Percentiles rank a stretch among this genome's conserved stretches.
phyloP scores from a whole-genome alignment of 2,113 vertebrate genomes.

The Notothenia rossii region DNA sequence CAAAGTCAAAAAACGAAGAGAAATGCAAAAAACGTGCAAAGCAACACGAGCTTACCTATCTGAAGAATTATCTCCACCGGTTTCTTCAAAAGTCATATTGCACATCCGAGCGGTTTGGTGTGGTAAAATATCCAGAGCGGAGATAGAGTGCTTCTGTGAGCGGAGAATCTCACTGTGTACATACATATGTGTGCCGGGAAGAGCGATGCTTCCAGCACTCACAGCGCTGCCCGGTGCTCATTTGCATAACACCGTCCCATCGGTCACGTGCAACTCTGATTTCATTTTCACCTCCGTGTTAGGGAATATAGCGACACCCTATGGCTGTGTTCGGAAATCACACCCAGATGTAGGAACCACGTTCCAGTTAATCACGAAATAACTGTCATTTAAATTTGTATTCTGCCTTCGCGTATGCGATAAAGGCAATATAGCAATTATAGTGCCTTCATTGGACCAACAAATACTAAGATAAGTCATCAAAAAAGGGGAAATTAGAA shows the following conservation, averaged over 20 bases:
- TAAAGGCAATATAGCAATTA: neutral
- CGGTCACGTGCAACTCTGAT: slow-evolving; percentile 30
- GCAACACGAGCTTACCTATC: slow-evolving; percentile 72
- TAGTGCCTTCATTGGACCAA: neutral
- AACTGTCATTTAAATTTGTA: neutral
- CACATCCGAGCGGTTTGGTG: slow-evolving; percentile 72
- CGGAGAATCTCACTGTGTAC: neutral
- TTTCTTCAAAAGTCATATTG: slow-evolving; percentile 88
- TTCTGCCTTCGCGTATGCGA: too few species aligned
- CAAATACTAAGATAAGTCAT: neutral
- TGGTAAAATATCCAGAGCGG: slow-evolving; percentile 42
- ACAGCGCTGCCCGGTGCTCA: slow-evolving; percentile 8
- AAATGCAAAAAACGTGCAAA: neutral
- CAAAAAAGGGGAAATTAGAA: neutral
- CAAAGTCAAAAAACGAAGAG: neutral
- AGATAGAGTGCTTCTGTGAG: neutral
- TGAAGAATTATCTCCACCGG: slow-evolving; percentile 78
- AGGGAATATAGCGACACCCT: slow-evolving; percentile 34
- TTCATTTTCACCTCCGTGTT: fast-evolving
- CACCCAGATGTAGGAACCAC: too few species aligned
- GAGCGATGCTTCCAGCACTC: neutral
- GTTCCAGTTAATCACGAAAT: neutral
- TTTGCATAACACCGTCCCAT: slow-evolving; percentile 72
- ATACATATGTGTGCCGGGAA: neutral
- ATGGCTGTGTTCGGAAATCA: neutral